Conservation (phyloP, 2,797 vertebrate genomes). For the Betta splendens region DNA sequence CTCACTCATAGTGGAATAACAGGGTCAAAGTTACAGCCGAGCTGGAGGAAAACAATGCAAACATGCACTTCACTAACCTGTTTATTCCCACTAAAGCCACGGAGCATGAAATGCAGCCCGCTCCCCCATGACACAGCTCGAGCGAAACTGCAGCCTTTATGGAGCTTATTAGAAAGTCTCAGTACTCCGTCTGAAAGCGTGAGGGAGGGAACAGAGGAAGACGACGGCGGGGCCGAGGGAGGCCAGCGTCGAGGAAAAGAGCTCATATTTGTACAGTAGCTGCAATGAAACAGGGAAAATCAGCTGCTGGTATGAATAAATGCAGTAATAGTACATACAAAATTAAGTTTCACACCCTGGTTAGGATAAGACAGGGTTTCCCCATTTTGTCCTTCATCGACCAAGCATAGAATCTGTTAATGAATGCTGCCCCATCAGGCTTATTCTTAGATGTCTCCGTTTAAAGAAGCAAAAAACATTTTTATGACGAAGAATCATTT, state of each 20-base stretch:
- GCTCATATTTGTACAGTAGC: slow-evolving; percentile 34
- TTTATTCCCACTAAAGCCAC: slow-evolving; percentile 49
- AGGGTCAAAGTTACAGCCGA: slow-evolving; percentile 30
- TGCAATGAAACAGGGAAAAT: slow-evolving; percentile 17
- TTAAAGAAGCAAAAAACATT: neutral
- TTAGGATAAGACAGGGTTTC: neutral
- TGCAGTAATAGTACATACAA: neutral
- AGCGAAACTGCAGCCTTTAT: slow-evolving; percentile 40
- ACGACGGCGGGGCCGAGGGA: neutral
- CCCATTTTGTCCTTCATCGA: neutral
- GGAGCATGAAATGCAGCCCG: slow-evolving; percentile 52
- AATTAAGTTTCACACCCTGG: neutral
- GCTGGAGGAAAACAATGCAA: slow-evolving; percentile 27
- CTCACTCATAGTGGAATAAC: slow-evolving; percentile 28
- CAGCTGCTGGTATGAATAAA: neutral
- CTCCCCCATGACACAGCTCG: slow-evolving; percentile 36
- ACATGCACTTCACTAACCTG: slow-evolving; percentile 41
- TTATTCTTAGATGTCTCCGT: neutral
- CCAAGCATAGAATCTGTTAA: neutral
- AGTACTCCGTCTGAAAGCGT: slow-evolving; percentile 19
- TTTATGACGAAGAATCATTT: neutral
- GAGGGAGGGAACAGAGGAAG: neutral
- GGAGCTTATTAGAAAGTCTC: slow-evolving; percentile 48
- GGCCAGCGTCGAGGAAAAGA: slow-evolving; percentile 21
- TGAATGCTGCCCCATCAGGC: neutral